Base-by-base conservation (phyloP, 1,140 invertebrate species). In the Megathymus violae region DNA sequence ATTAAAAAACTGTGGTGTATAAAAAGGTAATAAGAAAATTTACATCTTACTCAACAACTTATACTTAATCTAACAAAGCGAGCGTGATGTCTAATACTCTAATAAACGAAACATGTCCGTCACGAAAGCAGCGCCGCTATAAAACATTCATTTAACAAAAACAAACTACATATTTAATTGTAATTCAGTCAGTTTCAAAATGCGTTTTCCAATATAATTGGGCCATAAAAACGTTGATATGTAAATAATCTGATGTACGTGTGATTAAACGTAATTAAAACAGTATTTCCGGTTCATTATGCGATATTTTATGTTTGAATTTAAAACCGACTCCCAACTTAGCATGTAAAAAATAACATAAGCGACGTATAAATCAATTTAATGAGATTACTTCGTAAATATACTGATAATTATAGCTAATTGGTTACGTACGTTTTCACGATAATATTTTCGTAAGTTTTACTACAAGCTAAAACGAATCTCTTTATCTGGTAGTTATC, bases 161-260 rank as follows among this genome's bases (percentile, higher is more conserved):
- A 31, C 27, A 31, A 31, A 31, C n/a, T n/a, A n/a, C n/a, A n/a
- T n/a, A n/a, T n/a, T 4, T 31, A 31, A 31, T 31, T 31, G 7
- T 31, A 31, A 31, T 6, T 6, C 27, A 31, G 7, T 1, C 27
- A 31, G 7, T 13, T 25, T 46, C 19, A 6, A 10, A 46, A 46
- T 67, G 38, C 31, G 13, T 58, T 61, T 60, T 54, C n/a, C 27
- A 40, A 59, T 63, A 62, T 73, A 67, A 73, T 69, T 69, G 64
- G 58, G 31, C 40, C 51, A 73, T 73, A 69, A 73, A 73, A 73
- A 46, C 31, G 65, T 67, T 65, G 38, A 60, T 68, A 27, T 14
- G 44, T 43, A 46, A 72, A 67, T 68, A 68, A 63, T 65, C 19
- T 46, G 64, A 69, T 59, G 17, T 11, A n/a, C n/a, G n/a, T n/a